Percentiles rank a stretch among this genome's conserved stretches.
Evolutionary conservation across 2,113 vertebrate genomes (phyloP).

Genomic region (Dryoscopus gambensis): DNA sequence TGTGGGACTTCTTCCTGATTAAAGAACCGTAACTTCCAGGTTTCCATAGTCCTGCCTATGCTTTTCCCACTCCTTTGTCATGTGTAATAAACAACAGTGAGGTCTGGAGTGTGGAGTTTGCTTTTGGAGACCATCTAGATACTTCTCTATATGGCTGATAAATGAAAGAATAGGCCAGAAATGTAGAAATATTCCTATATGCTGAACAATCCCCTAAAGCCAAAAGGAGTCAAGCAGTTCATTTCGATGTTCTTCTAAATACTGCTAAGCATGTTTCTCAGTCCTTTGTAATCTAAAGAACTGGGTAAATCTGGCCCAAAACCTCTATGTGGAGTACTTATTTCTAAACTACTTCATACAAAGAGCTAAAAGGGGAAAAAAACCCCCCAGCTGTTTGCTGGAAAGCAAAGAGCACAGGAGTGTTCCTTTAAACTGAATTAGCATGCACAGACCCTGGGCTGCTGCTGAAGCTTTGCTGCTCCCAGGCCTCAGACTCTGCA

Average conservation of each 20-base stretch:
- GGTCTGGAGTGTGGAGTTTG: background rate
- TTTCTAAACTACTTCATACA: background rate
- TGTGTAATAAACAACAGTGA: background rate
- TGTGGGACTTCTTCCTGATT: background rate
- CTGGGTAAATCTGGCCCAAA: background rate
- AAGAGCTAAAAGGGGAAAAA: background rate
- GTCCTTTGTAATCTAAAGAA: background rate
- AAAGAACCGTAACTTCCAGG: background rate
- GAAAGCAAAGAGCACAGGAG: background rate
- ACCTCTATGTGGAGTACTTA: background rate
- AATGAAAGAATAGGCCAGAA: background rate
- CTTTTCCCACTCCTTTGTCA: background rate
- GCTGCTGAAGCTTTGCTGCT: conserved; percentile 15
- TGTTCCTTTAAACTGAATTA: background rate
- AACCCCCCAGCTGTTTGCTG: background rate
- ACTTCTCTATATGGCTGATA: background rate
- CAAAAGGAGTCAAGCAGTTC: background rate
- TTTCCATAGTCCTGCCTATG: background rate
- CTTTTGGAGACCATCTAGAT: background rate
- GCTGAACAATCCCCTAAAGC: background rate
- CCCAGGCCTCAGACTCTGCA: conserved; percentile 22
- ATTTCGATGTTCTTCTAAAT: background rate
- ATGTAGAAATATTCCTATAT: background rate
- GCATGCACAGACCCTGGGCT: background rate
- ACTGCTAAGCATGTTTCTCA: background rate